Conservation (phyloP, 2,888 invertebrate species). For the Azorinus chamasolen region DNA sequence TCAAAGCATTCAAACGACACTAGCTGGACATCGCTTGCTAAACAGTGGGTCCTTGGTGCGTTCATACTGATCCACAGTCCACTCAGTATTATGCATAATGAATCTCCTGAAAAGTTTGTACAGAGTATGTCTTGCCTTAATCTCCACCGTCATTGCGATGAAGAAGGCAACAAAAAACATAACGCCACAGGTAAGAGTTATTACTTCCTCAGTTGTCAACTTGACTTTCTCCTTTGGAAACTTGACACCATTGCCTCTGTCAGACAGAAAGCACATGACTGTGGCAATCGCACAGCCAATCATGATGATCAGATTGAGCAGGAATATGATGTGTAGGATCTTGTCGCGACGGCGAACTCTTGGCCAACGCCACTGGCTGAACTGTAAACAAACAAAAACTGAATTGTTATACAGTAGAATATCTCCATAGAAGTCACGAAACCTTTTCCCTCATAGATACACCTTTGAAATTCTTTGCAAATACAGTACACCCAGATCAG, state of each 20-base stretch:
- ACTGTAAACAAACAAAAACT: constrained; percentile 82
- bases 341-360: constrained; percentile 87
- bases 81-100: constrained; percentile 86
- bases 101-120: constrained; percentile 87
- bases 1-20: constrained; percentile 3
- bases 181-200: constrained; percentile 88
- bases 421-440: neutral
- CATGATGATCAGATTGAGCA: constrained; percentile 87
- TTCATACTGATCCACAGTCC: constrained; percentile 87
- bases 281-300: constrained; percentile 87
- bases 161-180: constrained; percentile 88
- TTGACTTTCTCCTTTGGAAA: constrained; percentile 84
- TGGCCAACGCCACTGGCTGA: constrained; percentile 87
- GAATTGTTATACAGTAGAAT: neutral
- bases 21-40: constrained; percentile 27
- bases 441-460: too few species aligned
- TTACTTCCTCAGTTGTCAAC: constrained; percentile 87
- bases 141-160: constrained; percentile 88
- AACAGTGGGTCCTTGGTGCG: constrained; percentile 77
- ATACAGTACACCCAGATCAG: too few species aligned
- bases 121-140: constrained; percentile 87
- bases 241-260: constrained; percentile 82
- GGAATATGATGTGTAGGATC: constrained; percentile 87
- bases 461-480: too few species aligned
- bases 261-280: constrained; percentile 87